Evolutionary conservation across 2,797 vertebrate genomes (phyloP).

Genomic region (Tarsius wallacei): DNA sequence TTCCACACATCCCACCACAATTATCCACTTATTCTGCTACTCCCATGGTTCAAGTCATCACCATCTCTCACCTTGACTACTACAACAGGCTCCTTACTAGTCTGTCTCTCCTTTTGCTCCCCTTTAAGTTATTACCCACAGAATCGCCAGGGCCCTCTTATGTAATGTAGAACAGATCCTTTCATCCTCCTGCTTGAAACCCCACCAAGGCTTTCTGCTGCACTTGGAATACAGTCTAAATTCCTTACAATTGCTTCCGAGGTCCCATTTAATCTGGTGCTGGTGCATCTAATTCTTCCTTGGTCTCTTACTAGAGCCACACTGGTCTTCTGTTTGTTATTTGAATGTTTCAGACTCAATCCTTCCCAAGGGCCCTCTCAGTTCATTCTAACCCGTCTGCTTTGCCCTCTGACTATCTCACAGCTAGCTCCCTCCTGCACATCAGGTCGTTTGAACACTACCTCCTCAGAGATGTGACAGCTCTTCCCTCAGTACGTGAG

Average conservation of each 20-base stretch:
- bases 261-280: not conserved
- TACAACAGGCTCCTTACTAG: not conserved
- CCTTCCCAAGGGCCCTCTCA: not conserved
- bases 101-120: not conserved
- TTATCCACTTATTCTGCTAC: not conserved
- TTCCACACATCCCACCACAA: not conserved
- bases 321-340: not conserved
- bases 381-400: not conserved
- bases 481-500: not conserved
- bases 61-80: not conserved
- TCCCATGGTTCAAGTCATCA: not conserved
- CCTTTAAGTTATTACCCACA: not conserved
- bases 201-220: not conserved
- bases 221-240: not conserved
- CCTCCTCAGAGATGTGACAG: not conserved
- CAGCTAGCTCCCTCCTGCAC: not conserved
- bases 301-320: not conserved
- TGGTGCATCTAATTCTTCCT: not conserved
- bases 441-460: not conserved
- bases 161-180: not conserved
- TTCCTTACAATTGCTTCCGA: not conserved
- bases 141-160: not conserved
- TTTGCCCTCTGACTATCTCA: not conserved
- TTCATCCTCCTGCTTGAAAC: slow-evolving; percentile 38
- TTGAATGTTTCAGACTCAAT: not conserved